These are phyloP conservation scores for Notodromas monacha DNA, from an alignment of 2,888 invertebrate species.

Conservation along the genomic window DNA sequence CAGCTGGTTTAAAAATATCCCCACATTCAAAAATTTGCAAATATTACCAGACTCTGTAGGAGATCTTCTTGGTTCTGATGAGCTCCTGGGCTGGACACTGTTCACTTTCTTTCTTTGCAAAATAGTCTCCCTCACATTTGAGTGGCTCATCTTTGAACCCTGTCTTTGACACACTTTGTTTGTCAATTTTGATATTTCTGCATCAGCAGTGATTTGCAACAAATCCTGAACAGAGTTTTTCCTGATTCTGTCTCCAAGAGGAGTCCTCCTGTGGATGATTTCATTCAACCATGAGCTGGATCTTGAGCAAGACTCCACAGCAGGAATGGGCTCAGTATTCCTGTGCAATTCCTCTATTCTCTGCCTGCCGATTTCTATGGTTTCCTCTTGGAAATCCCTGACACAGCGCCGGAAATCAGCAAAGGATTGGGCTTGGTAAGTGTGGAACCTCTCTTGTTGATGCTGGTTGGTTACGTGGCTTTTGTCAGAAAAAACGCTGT, in stretches of 20 bases:
- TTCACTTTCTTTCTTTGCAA: too few relatives aligned
- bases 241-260: not conserved
- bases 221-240: not conserved
- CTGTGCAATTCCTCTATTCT: not conserved
- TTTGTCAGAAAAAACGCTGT: not conserved
- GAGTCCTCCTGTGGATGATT: not conserved
- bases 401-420: conserved; percentile 1
- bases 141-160: too few relatives aligned
- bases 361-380: not conserved
- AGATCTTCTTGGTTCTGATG: too few relatives aligned
- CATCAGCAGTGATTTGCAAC: too few relatives aligned
- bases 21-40: too few relatives aligned
- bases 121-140: too few relatives aligned
- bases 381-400: conserved; percentile 1
- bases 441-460: not conserved
- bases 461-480: not conserved
- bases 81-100: too few relatives aligned
- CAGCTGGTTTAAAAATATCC: too few relatives aligned
- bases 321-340: not conserved
- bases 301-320: not conserved
- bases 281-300: not conserved
- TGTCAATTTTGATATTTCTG: too few relatives aligned
- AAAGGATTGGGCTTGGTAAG: not conserved
- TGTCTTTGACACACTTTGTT: too few relatives aligned
- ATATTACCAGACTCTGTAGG: too few relatives aligned